These are phyloP conservation scores for Drosophila lacertosa DNA, from an alignment of 1,140 invertebrate species.

Conservation along the genomic window DNA sequence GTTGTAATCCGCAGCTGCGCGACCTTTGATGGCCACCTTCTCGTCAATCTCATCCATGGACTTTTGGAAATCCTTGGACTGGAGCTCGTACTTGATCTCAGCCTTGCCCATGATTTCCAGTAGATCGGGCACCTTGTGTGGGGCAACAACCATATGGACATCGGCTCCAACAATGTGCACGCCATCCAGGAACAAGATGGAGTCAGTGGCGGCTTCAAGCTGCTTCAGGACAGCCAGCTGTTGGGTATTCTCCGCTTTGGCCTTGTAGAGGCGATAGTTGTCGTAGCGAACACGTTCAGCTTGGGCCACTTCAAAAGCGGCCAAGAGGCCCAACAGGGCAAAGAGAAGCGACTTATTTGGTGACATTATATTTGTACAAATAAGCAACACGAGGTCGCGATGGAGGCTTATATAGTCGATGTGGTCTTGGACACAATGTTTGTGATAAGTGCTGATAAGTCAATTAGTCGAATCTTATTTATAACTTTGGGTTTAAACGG, in stretches of 20 bases:
- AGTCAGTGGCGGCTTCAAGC: conserved; percentile 68
- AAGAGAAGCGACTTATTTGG: conserved; percentile 66
- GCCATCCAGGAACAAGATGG: conserved; percentile 74
- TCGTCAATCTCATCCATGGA: too few species aligned
- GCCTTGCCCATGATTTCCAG: conserved; percentile 61
- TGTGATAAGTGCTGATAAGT: conserved; percentile 33
- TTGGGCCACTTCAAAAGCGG: conserved; percentile 46
- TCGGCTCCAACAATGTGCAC: too few species aligned
- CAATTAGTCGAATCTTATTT: conserved; percentile 38
- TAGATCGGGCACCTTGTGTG: conserved; percentile 80
- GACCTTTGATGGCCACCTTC: too few species aligned
- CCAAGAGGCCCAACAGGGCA: conserved; percentile 60
- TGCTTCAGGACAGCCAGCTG: conserved; percentile 83
- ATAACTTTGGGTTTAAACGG: conserved; percentile 30
- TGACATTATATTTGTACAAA: conserved; percentile 63
- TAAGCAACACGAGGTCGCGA: background rate
- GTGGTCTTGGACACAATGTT: conserved; percentile 39
- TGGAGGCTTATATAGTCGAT: conserved; percentile 69
- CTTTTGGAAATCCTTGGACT: too few species aligned
- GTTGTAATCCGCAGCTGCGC: too few species aligned
- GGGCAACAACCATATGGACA: conserved; percentile 74
- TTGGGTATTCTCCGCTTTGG: too few species aligned
- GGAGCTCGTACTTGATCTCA: too few species aligned
- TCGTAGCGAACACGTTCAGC: conserved; percentile 81
- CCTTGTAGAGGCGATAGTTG: too few species aligned